Conservation (phyloP, 2,888 invertebrate species). For the Drosophila maculinotata region DNA sequence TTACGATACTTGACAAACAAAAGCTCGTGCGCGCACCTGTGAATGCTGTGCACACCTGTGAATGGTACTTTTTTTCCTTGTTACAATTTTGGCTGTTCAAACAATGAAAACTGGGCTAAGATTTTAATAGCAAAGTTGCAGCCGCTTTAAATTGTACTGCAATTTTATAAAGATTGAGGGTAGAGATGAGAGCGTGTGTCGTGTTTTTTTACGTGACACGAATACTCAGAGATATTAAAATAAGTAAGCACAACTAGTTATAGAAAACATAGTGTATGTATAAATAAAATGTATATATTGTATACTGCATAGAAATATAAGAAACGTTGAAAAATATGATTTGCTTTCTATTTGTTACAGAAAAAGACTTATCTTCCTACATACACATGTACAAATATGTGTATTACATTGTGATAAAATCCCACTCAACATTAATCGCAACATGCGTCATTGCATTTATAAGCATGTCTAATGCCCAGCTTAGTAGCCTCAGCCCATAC, state of each 20-base stretch:
- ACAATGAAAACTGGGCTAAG: constrained; percentile 69
- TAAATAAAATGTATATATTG: too few relatives aligned
- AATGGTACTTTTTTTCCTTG: constrained; percentile 16
- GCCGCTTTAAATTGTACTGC: constrained; percentile 4
- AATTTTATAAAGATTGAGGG: not conserved
- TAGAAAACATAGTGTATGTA: too few relatives aligned
- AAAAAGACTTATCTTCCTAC: not conserved
- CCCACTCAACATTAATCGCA: constrained; percentile 38
- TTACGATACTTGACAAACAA: constrained; percentile 63
- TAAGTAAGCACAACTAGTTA: too few relatives aligned
- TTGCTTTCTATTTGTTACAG: not conserved
- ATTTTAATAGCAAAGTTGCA: constrained; percentile 57
- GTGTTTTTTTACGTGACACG: not conserved
- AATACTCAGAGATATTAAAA: not conserved
- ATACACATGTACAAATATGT: not conserved
- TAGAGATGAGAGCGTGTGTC: not conserved
- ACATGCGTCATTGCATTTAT: constrained; percentile 61
- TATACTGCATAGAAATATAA: too few relatives aligned
- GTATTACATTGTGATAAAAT: constrained; percentile 29
- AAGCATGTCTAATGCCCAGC: constrained; percentile 60
- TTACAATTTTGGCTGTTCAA: constrained; percentile 13
- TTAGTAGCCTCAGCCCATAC: constrained; percentile 45
- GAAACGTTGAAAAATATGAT: too few relatives aligned
- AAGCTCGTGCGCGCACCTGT: constrained; percentile 52
- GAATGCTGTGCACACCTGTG: constrained; percentile 54